Conservation (phyloP, 2,797 vertebrate species). For the Diglossa cyanea region DNA sequence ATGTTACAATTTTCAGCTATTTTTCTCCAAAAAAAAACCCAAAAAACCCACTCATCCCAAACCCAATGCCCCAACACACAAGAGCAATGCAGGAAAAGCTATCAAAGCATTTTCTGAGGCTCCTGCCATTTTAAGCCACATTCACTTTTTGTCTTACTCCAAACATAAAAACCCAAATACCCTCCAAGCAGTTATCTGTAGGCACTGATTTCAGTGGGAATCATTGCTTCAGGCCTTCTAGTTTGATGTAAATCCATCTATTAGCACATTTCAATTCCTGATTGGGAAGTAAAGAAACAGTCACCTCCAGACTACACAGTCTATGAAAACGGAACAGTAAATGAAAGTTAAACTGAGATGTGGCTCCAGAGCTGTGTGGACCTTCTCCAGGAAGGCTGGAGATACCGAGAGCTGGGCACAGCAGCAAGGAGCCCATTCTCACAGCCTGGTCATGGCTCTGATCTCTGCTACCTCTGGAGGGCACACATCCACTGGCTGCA, state of each 20-base stretch:
- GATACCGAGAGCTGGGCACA: neutral
- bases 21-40: neutral
- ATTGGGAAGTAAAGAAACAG: neutral
- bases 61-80: neutral
- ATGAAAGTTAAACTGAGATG: neutral
- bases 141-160: neutral
- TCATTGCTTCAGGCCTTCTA: neutral
- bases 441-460: neutral
- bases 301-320: neutral
- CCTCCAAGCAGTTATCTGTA: neutral
- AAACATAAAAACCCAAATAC: neutral
- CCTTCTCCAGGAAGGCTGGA: neutral
- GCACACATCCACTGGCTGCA: neutral
- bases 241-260: neutral
- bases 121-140: neutral
- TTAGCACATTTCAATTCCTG: neutral
- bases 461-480: neutral
- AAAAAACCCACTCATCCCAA: neutral
- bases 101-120: neutral
- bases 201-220: neutral
- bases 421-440: neutral
- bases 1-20: neutral
- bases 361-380: neutral
- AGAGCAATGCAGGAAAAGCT: neutral
- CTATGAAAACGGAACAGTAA: rapidly evolving